These are phyloP conservation scores for Anguilla anguilla DNA, from an alignment of 2,797 vertebrate genomes.

Conservation along the genomic window DNA sequence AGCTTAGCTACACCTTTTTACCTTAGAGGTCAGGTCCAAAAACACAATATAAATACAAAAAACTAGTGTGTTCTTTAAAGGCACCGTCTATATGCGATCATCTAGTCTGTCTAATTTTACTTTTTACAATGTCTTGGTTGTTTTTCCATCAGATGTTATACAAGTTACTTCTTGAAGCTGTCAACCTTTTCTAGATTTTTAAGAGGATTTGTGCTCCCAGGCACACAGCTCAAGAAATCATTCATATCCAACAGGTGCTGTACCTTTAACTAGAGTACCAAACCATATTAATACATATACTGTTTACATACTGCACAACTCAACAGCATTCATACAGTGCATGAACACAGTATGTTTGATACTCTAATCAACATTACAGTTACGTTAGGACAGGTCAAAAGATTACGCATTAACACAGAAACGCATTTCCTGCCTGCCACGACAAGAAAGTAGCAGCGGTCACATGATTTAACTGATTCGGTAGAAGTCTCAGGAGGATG, in stretches of 20 bases:
- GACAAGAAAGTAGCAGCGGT: not conserved
- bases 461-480: not conserved
- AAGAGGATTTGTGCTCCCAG: not conserved
- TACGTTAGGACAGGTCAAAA: not conserved
- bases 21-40: too few species aligned
- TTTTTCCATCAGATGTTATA: not conserved
- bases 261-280: not conserved
- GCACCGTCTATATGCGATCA: too few species aligned
- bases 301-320: too few species aligned
- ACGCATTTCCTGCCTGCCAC: not conserved
- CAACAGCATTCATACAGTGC: not conserved
- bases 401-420: not conserved
- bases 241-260: not conserved
- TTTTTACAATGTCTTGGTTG: not conserved
- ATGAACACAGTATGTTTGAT: not conserved
- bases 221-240: not conserved
- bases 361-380: not conserved
- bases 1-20: not conserved
- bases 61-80: too few species aligned
- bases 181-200: not conserved
- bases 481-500: not conserved
- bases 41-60: too few species aligned
- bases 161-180: not conserved
- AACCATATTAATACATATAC: not conserved
- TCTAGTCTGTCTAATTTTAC: not conserved